Percentiles rank a stretch among this genome's conserved stretches.
Evolutionary conservation across 2,888 invertebrate species (phyloP).

Genomic region (Epistrophe grossulariae): DNA sequence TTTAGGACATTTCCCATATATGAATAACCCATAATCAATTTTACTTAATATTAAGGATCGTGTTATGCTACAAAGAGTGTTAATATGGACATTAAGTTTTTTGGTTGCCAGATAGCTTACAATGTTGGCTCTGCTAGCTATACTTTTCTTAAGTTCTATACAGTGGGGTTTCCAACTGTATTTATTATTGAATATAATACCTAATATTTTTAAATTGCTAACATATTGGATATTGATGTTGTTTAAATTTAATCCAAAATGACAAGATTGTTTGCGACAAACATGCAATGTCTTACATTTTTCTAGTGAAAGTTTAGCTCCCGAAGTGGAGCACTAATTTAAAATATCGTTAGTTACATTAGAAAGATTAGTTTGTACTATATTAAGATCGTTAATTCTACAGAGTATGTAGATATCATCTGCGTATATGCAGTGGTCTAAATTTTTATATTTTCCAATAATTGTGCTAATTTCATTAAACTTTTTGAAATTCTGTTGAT

Average conservation of each 20-base stretch:
- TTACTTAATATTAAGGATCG: too few species aligned
- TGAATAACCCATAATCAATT: too few species aligned
- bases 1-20: too few species aligned
- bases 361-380: neutral
- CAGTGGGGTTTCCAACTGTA: constrained; percentile 22
- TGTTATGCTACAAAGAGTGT: too few species aligned
- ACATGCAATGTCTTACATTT: neutral
- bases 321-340: neutral
- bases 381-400: constrained; percentile 9
- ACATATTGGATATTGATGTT: neutral
- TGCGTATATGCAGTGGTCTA: constrained; percentile 22
- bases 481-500: too few species aligned
- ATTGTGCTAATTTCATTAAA: constrained; percentile 8
- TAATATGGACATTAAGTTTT: too few species aligned
- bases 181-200: constrained; percentile 20
- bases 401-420: constrained; percentile 24
- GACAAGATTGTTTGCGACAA: neutral
- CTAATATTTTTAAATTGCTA: neutral
- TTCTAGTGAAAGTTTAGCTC: neutral
- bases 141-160: too few species aligned
- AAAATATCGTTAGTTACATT: neutral
- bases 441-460: neutral
- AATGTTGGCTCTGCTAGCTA: too few species aligned
- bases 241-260: constrained; percentile 10
- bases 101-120: too few species aligned